Conservation (phyloP, 2,888 invertebrate species). For the Phania funesta region DNA sequence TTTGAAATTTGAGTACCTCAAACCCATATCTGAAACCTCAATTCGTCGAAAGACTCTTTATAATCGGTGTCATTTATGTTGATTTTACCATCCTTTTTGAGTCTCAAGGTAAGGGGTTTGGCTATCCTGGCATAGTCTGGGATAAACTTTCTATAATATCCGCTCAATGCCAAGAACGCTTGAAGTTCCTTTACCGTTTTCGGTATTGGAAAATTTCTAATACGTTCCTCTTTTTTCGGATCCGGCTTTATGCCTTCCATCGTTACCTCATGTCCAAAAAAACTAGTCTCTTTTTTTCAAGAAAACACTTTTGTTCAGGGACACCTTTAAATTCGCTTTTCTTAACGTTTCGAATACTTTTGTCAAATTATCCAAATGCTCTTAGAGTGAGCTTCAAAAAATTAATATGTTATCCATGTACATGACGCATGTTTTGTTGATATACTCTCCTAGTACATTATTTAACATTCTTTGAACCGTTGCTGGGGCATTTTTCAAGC, state of each 20-base stretch:
- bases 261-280: neutral
- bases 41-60: neutral
- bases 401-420: too few species aligned
- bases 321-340: neutral
- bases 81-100: too few species aligned
- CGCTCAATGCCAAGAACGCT: neutral
- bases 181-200: neutral
- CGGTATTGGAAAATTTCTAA: neutral
- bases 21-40: neutral
- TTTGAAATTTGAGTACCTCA: neutral
- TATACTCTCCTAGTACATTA: neutral
- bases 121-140: too few species aligned
- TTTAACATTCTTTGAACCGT: slow-evolving; percentile 30
- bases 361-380: too few species aligned
- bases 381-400: too few species aligned
- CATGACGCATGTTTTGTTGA: slow-evolving; percentile 5
- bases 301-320: neutral
- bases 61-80: too few species aligned
- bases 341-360: neutral
- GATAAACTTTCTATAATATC: too few species aligned
- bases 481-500: slow-evolving; percentile 12
- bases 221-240: neutral
- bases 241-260: neutral
- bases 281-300: neutral
- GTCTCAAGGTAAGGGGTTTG: too few species aligned